Base-by-base conservation (phyloP, 2,888 invertebrate species). In the Melieria crassipennis region DNA sequence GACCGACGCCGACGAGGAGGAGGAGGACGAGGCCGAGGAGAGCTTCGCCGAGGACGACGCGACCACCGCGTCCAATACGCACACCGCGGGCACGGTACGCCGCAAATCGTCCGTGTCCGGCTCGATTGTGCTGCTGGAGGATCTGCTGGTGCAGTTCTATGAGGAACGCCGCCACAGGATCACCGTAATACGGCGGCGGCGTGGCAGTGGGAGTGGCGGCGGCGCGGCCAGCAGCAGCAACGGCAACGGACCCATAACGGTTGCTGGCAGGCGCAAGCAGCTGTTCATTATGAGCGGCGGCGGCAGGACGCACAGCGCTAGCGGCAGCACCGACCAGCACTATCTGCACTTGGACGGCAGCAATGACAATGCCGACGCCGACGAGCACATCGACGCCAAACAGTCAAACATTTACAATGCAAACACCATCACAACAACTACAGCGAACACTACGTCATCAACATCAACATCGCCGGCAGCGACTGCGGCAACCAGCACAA, bases 101-200 rank as follows among this genome's bases (percentile, higher is more conserved):
- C 81, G 84, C 30, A 82, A 82, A 58, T 84, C 84, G 1, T 82
- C 82, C 11, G 70, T 73, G 6, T 67, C 78, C 45, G 70, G 78
- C 47, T 79, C 81, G 9, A 83, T 81, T 52, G 78, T 80, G 5
- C 75, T 86, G 72, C 81, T 86, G 13, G 86, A 87, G 76, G 84
- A 86, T 78, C 70, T 86, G 73, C 76, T 86, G 50, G 81, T 86
- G 73, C 84, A 86, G 75, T 84, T 86, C 75, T 86, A 86, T 85
- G 86, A 87, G 76, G 85, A 86, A 78, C 83, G 81, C 64, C 76
- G 79, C 65, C 80, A 80, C 65, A 82, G 80, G 75, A 76, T 84
- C 63, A 85, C 84, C 58, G 81, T 85, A 62, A 83, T 84, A 72
- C 79, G 82, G 4, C 78, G 78, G 6, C 76, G 78, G 11, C 73